Evolutionary conservation across 2,888 invertebrate genomes (phyloP), one percentile per base, ranked within the genome.

Genomic region (Pristionchus entomophagus): DNA sequence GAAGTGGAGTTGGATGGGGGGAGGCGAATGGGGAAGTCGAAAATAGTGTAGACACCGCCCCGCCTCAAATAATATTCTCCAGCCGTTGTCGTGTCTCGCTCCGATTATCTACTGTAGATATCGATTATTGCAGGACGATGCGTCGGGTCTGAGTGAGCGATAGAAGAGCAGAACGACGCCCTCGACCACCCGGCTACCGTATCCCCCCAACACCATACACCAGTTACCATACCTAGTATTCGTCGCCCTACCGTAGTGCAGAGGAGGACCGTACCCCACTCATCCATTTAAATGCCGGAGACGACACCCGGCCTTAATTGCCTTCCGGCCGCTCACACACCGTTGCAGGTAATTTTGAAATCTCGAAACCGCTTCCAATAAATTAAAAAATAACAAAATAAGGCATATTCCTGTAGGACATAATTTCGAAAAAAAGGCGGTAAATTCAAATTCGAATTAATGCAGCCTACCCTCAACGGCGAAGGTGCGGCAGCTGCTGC

Each of bases 111-210:
- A 80, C 41, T 49, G 49, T 49, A 41, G 2, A 22, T 29, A 26
- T 51, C 51, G 51, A 49, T 80, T 26, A n/a, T 77, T 80, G 32
- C 78, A 80, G 78, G 51, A n/a, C n/a, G n/a, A 80, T 80, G 78
- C 78, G 78, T 51, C 45, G n/a, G 41, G 73, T 73, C 73, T 73
- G 41, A 73, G 38, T 45, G 41, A 8, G 65, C 8, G 65, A 35
- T 14, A 19, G n/a, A 26, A 35, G 32, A 65, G 62, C 29, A 65
- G 65, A 35, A 35, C 65, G 65, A 35, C 65, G 65, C 65, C 35
- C 65, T 65, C 65, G 35, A 35, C 35, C 35, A 19, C 35, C 22
- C 65, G 19, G 32, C 19, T 35, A 65, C 65, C 65, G 65, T 65
- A 35, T 35, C 35, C 41, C n/a, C 45, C n/a, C n/a, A n/a, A 45